Evolutionary conservation across 2,888 invertebrate species (phyloP).

Genomic region (Caenorhabditis uteleia): DNA sequence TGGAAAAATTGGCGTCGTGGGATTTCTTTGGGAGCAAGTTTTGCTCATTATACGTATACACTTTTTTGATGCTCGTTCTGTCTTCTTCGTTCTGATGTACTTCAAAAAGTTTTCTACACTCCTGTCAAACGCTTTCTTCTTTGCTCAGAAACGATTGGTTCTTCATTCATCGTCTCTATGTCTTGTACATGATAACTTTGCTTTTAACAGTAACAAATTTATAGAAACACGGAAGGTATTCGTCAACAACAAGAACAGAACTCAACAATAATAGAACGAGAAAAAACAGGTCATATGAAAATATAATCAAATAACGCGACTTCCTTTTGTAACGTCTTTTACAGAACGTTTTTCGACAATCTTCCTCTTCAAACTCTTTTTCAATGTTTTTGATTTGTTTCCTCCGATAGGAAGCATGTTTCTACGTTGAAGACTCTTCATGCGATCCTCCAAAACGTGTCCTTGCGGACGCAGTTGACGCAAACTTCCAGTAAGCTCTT

Average conservation of each 20-base stretch:
- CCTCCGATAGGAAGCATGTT: conserved; percentile 53
- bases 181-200: too few species aligned
- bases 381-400: conserved; percentile 29
- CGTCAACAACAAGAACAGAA: neutral
- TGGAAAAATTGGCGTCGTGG: too few species aligned
- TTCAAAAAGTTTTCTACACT: too few species aligned
- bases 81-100: too few species aligned
- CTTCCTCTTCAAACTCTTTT: conserved; percentile 37
- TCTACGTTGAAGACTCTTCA: conserved; percentile 50
- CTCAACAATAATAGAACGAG: neutral
- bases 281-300: neutral
- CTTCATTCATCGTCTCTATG: too few species aligned
- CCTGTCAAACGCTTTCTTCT: too few species aligned
- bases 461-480: conserved; percentile 48
- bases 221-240: too few species aligned
- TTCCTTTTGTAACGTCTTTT: conserved; percentile 37
- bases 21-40: too few species aligned
- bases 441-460: conserved; percentile 43
- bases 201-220: too few species aligned
- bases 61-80: too few species aligned
- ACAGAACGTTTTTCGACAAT: conserved; percentile 40
- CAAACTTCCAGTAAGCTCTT: conserved; percentile 40
- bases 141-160: too few species aligned
- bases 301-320: conserved; percentile 28
- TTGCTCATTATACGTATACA: too few species aligned